Evolutionary conservation across 2,113 vertebrate species (phyloP).

Genomic region (Mesoclemmys tuberculata): DNA sequence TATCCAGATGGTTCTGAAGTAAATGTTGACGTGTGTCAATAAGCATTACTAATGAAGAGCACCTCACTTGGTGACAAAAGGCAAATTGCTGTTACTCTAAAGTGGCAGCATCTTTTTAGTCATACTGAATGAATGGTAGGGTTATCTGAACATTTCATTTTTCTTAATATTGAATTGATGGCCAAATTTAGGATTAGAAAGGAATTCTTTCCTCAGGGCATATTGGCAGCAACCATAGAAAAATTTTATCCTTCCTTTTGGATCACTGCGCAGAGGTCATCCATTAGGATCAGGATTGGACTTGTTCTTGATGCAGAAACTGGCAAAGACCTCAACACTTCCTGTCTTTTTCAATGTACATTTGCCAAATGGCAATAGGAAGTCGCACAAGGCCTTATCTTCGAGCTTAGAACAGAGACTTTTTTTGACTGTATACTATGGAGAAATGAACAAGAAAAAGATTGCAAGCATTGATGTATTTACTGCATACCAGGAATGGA

Average conservation of each 20-base stretch:
- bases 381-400: neutral
- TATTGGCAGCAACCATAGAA: neutral
- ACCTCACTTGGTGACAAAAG: neutral
- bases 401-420: constrained; percentile 54
- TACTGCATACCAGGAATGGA: constrained; percentile 23
- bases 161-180: constrained; percentile 35
- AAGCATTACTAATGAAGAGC: constrained; percentile 18
- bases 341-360: constrained; percentile 7
- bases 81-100: constrained; percentile 3
- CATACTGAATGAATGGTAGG: constrained; percentile 22
- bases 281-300: constrained; percentile 12
- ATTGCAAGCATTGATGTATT: constrained; percentile 41
- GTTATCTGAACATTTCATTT: constrained; percentile 44
- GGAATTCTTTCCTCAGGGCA: neutral
- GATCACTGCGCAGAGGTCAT: neutral
- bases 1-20: neutral
- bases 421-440: constrained; percentile 49
- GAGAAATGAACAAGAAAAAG: constrained; percentile 41
- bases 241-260: neutral
- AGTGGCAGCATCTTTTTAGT: constrained; percentile 22
- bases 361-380: constrained; percentile 46
- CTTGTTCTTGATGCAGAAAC: neutral
- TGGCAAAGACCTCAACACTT: neutral
- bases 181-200: constrained; percentile 15
- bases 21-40: neutral